Conservation (phyloP, 2,797 vertebrate genomes). For the Myotis daubentonii region DNA sequence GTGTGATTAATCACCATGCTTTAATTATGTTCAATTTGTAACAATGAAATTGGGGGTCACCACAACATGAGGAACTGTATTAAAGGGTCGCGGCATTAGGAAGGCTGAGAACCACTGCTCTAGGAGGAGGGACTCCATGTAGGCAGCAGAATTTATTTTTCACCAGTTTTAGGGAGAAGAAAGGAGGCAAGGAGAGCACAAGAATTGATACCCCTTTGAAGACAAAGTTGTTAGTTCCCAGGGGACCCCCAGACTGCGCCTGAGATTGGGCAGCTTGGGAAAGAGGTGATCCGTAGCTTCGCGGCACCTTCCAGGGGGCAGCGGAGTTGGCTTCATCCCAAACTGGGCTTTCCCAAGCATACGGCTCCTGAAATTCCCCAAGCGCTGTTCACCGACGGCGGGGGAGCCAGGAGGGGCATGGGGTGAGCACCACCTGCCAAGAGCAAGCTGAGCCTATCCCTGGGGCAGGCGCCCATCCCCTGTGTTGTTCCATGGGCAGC, state of each 20-base stretch:
- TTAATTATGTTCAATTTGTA: too few species aligned
- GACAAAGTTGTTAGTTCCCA: not conserved
- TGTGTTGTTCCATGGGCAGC: not conserved
- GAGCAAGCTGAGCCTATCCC: not conserved
- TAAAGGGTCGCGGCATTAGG: too few species aligned
- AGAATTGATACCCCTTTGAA: not conserved
- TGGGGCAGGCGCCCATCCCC: not conserved
- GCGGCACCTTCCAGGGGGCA: not conserved
- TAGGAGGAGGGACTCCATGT: not conserved
- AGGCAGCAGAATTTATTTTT: not conserved
- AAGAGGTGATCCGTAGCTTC: not conserved
- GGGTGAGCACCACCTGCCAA: not conserved
- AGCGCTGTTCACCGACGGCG: not conserved
- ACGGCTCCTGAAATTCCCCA: slow-evolving; percentile 11
- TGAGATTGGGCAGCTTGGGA: not conserved
- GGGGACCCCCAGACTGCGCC: not conserved
- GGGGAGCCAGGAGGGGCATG: not conserved
- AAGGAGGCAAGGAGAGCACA: not conserved
- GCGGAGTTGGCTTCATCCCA: not conserved
- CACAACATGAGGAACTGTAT: too few species aligned
- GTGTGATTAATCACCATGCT: too few species aligned
- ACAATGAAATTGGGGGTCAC: too few species aligned
- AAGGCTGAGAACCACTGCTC: too few species aligned
- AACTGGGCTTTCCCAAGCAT: slow-evolving; percentile 17
- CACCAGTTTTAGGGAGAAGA: not conserved